These are phyloP conservation scores for Cossypha dichroa DNA, from an alignment of 2,797 vertebrate species.

Conservation along the genomic window DNA sequence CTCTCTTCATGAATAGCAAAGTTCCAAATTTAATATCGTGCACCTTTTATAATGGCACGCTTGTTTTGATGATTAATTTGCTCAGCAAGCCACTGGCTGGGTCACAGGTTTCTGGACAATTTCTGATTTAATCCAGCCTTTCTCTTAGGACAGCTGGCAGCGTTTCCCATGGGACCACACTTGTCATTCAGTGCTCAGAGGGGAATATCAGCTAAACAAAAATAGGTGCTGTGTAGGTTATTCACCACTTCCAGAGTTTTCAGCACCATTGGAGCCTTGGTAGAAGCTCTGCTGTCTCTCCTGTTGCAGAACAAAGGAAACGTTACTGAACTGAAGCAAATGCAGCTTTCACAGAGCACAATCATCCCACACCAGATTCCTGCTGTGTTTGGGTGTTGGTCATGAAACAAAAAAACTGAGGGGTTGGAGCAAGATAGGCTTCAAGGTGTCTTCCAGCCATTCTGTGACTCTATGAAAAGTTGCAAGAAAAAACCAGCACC, in stretches of 20 bases:
- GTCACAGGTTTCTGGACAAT: background rate
- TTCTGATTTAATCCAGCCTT: background rate
- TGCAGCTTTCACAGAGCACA: background rate
- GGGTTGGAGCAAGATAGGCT: background rate
- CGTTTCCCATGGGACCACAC: background rate
- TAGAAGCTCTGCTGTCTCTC: background rate
- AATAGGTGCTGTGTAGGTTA: background rate
- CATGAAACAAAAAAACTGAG: background rate
- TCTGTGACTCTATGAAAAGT: background rate
- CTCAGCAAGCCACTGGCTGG: background rate
- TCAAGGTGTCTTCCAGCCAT: background rate
- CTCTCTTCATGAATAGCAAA: conserved; percentile 24
- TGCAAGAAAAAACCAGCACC: background rate
- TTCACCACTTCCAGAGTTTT: background rate
- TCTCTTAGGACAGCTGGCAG: background rate
- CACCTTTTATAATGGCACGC: background rate
- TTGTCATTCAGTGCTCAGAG: background rate
- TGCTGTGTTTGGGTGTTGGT: background rate
- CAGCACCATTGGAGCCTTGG: background rate
- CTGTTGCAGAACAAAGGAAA: background rate
- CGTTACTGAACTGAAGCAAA: background rate
- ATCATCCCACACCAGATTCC: background rate
- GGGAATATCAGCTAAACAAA: background rate
- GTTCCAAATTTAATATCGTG: background rate
- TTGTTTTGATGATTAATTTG: background rate